Conservation (phyloP, 2,797 vertebrate genomes). For the Lophius americanus region DNA sequence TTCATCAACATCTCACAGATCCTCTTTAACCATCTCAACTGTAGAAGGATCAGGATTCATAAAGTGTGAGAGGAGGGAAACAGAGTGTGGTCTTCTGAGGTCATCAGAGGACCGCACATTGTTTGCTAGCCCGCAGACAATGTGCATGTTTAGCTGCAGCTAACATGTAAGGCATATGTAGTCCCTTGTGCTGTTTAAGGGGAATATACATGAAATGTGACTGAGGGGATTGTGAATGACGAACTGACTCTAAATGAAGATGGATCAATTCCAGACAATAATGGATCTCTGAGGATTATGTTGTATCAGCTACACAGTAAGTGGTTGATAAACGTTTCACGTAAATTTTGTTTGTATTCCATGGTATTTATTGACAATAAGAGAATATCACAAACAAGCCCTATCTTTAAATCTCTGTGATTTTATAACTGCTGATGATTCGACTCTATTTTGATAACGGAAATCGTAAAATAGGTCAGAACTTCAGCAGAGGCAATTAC, state of each 20-base stretch:
- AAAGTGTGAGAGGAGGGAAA: too few species aligned
- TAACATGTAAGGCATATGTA: not conserved
- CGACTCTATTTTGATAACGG: conserved; percentile 23
- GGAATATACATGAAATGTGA: not conserved
- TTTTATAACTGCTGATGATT: conserved; percentile 2
- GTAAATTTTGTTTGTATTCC: conserved; percentile 3
- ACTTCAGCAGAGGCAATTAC: conserved; percentile 74
- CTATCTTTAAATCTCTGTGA: conserved; percentile 2
- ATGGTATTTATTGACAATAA: conserved; percentile 19
- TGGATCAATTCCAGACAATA: not conserved
- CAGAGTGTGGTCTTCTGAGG: too few species aligned
- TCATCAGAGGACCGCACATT: not conserved
- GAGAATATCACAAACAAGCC: not conserved
- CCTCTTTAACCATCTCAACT: too few species aligned
- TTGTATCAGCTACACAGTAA: not conserved
- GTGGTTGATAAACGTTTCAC: not conserved
- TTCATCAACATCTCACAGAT: too few species aligned
- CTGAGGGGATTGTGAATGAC: not conserved
- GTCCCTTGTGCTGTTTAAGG: not conserved
- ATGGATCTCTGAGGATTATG: not conserved
- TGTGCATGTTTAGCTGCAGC: not conserved
- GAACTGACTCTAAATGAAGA: not conserved
- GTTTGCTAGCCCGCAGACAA: not conserved
- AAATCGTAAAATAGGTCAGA: conserved; percentile 59
- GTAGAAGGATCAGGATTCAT: too few species aligned